Percentiles rank a stretch among this genome's conserved stretches.
These are phyloP conservation scores for Rhamphomyia laevipes DNA, from an alignment of 2,888 invertebrate genomes.

Conservation along the genomic window DNA sequence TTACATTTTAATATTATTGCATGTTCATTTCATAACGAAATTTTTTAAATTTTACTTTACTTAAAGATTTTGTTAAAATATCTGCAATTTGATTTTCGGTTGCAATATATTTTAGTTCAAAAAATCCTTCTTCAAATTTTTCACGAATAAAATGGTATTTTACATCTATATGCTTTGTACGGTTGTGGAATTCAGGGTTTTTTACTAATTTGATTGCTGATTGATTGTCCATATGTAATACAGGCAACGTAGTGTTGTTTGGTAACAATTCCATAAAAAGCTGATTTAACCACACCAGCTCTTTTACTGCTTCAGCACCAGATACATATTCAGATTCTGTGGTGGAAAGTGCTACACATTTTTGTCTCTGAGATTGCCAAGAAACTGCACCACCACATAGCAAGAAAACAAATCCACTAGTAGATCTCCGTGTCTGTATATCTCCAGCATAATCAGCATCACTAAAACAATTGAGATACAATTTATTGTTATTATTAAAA, in stretches of 20 bases:
- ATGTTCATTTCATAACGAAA: too few relatives aligned
- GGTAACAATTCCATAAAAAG: background rate
- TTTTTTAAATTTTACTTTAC: too few relatives aligned
- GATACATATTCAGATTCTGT: slow-evolving; percentile 25
- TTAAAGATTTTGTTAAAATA: too few relatives aligned
- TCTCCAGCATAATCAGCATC: slow-evolving; percentile 8
- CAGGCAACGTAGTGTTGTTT: slow-evolving; percentile 7
- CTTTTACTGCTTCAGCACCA: slow-evolving; percentile 18
- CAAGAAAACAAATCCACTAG: slow-evolving; percentile 7
- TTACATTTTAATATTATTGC: too few relatives aligned
- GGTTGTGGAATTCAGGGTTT: slow-evolving; percentile 11
- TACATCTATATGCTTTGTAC: slow-evolving; percentile 11
- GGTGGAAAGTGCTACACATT: slow-evolving; percentile 16
- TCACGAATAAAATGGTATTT: slow-evolving; percentile 8
- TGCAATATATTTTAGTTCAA: slow-evolving; percentile 1
- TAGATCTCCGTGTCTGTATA: background rate
- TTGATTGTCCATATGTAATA: slow-evolving; percentile 17
- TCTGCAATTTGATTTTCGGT: too few relatives aligned
- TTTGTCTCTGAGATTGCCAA: slow-evolving; percentile 10
- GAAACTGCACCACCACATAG: slow-evolving; percentile 1
- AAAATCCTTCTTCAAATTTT: slow-evolving; percentile 1
- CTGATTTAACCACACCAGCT: slow-evolving; percentile 12
- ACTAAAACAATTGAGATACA: slow-evolving; percentile 3
- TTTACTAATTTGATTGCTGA: slow-evolving; percentile 12
- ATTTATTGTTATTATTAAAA: background rate